These are phyloP conservation scores for Clarias macrocephalus DNA, from an alignment of 2,113 vertebrate species.

Conservation along the genomic window DNA sequence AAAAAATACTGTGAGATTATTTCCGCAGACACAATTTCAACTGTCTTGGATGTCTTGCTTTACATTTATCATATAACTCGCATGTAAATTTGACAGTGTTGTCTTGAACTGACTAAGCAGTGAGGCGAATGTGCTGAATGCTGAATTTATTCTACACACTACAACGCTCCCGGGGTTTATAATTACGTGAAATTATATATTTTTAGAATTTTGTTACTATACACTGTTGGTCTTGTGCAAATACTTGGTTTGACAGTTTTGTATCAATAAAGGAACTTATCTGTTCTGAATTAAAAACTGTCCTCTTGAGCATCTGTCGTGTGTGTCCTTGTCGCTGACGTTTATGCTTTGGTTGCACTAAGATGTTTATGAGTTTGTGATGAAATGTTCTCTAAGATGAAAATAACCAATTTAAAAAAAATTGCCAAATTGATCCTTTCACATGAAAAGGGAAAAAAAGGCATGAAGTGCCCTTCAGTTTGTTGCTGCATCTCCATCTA, in stretches of 20 bases:
- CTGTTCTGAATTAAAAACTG: neutral
- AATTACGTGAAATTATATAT: conserved; percentile 50
- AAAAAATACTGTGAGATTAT: conserved; percentile 24
- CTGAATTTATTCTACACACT: conserved; percentile 46
- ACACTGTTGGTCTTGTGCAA: conserved; percentile 48
- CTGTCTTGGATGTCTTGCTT: conserved; percentile 30
- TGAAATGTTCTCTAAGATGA: neutral
- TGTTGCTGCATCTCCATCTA: neutral
- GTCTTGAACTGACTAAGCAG: conserved; percentile 37
- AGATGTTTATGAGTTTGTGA: neutral
- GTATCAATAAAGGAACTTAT: conserved; percentile 52
- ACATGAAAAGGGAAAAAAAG: neutral
- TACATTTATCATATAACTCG: conserved; percentile 46
- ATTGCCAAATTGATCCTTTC: neutral
- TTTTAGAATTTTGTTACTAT: conserved; percentile 55
- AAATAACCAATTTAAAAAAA: neutral
- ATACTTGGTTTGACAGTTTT: conserved; percentile 49
- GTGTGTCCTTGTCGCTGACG: neutral
- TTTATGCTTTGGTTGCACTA: neutral
- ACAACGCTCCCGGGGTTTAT: conserved; percentile 46
- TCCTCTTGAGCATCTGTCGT: neutral
- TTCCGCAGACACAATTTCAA: conserved; percentile 18
- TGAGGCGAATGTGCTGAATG: conserved; percentile 47
- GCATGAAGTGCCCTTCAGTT: neutral
- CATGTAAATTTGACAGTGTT: conserved; percentile 46